Evolutionary conservation across 2,113 vertebrate species (phyloP).

Genomic region (Cyprinodon variegatus): DNA sequence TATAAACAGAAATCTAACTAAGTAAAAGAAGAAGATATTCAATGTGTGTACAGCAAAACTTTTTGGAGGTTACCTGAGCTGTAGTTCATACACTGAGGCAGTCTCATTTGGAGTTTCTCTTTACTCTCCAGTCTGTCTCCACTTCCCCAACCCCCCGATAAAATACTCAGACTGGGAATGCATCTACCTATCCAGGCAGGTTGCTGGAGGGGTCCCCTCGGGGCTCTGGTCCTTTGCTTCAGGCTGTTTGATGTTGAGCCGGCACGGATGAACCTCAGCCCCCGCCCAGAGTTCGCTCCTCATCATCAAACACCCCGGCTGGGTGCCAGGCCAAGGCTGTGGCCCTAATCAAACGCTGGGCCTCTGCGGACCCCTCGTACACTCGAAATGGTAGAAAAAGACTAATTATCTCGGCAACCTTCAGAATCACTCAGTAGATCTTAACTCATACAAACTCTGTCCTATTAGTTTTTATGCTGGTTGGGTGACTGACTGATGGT

Average conservation of each 20-base stretch:
- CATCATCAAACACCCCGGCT: constrained; percentile 72
- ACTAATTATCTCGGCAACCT: constrained; percentile 70
- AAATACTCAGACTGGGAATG: constrained; percentile 41
- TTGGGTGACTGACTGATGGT: constrained; percentile 7
- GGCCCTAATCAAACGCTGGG: constrained; percentile 70
- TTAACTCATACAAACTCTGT: constrained; percentile 52
- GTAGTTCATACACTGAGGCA: not conserved
- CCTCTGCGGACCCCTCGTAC: constrained; percentile 44
- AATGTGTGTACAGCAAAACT: not conserved
- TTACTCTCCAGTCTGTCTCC: constrained; percentile 3
- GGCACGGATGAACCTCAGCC: constrained; percentile 65
- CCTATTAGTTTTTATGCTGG: constrained; percentile 40
- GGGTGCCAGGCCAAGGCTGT: constrained; percentile 72
- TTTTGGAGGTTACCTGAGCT: not conserved
- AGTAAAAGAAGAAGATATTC: not conserved
- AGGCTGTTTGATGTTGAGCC: constrained; percentile 76
- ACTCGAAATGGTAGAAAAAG: constrained; percentile 56
- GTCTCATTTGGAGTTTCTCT: constrained; percentile 6
- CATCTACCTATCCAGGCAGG: constrained; percentile 64
- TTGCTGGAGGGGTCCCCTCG: constrained; percentile 65
- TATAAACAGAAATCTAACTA: not conserved
- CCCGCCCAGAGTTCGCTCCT: constrained; percentile 57
- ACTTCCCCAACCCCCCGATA: not conserved
- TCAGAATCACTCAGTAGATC: constrained; percentile 58
- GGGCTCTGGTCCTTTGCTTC: constrained; percentile 70